Evolutionary conservation across 2,888 invertebrate genomes (phyloP), one percentile per base, ranked within the genome.

Genomic region (Lepidochitona cinerea): DNA sequence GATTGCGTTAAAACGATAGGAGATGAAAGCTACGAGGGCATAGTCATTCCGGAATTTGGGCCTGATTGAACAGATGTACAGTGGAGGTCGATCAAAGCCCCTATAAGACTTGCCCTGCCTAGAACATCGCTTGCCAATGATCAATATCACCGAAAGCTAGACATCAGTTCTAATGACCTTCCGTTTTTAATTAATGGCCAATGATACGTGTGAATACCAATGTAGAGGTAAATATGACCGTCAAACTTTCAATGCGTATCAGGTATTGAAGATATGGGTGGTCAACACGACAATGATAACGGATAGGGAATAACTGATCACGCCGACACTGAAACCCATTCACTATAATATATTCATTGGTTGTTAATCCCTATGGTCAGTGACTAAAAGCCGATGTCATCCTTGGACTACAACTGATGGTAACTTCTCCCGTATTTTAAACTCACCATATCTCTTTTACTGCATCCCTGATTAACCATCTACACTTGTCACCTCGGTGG

Each of bases 151-250:
- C 59, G 29, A 59, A 59, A 59, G 59, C 59, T 29, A 59, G 23
- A 59, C 32, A 59, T 29, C 59, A 32, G 23, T 59, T 59, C 59
- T 59, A 59, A 59, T 32, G 59, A 59, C 59, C 59, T 59, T 59
- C 59, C 26, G 59, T 29, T 59, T 59, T 59, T 59, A 59, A 59
- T 59, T 59, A 59, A 59, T 59, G 59, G 29, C 29, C 26, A 26
- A 18, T 59, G 5, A 18, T 59, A 14, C 59, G 4, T 59, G 59
- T 59, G 59, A 9, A 59, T 59, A 29, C 29, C 59, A 23, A 59
- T 32, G 59, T 14, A 23, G 29, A 59, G 12, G 23, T 29, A 59
- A 2, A 59, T 29, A 59, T 59, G 23, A 14, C 32, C 59, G 23
- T 59, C 23, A 59, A 59, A 29, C 59, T 59, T 29, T 59, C 23